Conservation (phyloP, 1,140 invertebrate genomes). For the Hycleus phaleratus region DNA sequence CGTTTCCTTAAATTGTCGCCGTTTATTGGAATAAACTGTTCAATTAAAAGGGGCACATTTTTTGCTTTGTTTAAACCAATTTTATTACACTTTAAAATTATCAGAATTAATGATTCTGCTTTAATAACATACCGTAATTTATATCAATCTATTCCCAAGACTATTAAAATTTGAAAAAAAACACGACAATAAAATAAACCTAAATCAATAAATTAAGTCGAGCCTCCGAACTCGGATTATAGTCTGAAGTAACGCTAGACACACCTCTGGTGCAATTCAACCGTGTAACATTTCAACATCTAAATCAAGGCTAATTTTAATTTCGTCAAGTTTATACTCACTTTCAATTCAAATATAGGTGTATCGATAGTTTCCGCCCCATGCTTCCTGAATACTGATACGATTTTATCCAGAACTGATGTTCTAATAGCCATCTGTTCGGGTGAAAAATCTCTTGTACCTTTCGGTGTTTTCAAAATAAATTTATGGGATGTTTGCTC, state of each 20-base stretch:
- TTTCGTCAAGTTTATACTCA: slow-evolving; percentile 36
- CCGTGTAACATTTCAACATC: neutral
- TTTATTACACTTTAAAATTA: too few species aligned
- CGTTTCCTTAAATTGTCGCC: too few species aligned
- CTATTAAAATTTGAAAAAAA: too few species aligned
- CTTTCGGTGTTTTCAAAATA: slow-evolving; percentile 87
- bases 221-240: too few species aligned
- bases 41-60: too few species aligned
- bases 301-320: neutral
- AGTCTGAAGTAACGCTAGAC: neutral
- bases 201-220: too few species aligned
- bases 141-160: too few species aligned
- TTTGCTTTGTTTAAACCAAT: too few species aligned
- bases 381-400: slow-evolving; percentile 88
- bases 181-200: too few species aligned
- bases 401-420: slow-evolving; percentile 82
- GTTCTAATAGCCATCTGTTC: slow-evolving; percentile 90
- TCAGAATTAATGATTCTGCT: too few species aligned
- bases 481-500: slow-evolving; percentile 64
- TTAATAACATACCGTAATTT: too few species aligned
- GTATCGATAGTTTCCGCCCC: slow-evolving; percentile 99
- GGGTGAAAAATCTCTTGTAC: slow-evolving; percentile 91
- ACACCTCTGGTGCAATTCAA: neutral
- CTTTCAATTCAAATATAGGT: slow-evolving; percentile 97
- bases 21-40: too few species aligned